A percentile compares a stretch with the other conserved stretches of the same genome.
These are phyloP conservation scores for Coreoperca whiteheadi DNA, from an alignment of 2,113 vertebrate genomes.

Conservation along the genomic window DNA sequence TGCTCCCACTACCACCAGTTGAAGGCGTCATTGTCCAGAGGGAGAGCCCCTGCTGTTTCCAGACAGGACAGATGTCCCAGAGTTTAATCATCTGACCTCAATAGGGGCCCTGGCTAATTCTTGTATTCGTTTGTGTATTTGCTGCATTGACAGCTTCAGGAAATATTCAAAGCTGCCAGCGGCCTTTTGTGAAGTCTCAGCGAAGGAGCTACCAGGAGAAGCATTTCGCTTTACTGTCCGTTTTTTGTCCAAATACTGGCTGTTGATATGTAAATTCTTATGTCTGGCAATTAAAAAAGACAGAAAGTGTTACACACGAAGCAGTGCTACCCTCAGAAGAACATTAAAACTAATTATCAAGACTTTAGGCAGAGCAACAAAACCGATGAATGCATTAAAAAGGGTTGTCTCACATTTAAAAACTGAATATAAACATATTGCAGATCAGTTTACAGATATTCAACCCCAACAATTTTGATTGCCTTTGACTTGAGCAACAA, in stretches of 20 bases:
- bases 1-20: slow-evolving; percentile 32
- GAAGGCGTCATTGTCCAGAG: slow-evolving; percentile 53
- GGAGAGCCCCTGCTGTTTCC: slow-evolving; percentile 39
- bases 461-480: slow-evolving; percentile 13
- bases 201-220: slow-evolving; percentile 28
- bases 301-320: slow-evolving; percentile 27
- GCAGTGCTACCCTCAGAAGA: background rate
- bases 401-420: background rate
- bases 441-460: slow-evolving; percentile 27
- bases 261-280: slow-evolving; percentile 60
- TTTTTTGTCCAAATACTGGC: slow-evolving; percentile 44
- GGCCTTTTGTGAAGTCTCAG: slow-evolving; percentile 50
- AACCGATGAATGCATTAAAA: slow-evolving; percentile 4
- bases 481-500: slow-evolving; percentile 44
- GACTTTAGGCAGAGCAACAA: background rate
- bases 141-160: slow-evolving; percentile 39
- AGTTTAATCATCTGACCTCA: slow-evolving; percentile 66
- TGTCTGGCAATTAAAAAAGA: background rate
- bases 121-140: slow-evolving; percentile 41
- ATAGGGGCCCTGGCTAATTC: slow-evolving; percentile 46
- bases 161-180: slow-evolving; percentile 56
- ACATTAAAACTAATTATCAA: slow-evolving; percentile 1
- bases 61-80: slow-evolving; percentile 67
- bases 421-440: background rate
- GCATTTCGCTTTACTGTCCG: slow-evolving; percentile 45